Base-by-base conservation (phyloP, 2,113 vertebrate genomes). In the Callorhinus ursinus region DNA sequence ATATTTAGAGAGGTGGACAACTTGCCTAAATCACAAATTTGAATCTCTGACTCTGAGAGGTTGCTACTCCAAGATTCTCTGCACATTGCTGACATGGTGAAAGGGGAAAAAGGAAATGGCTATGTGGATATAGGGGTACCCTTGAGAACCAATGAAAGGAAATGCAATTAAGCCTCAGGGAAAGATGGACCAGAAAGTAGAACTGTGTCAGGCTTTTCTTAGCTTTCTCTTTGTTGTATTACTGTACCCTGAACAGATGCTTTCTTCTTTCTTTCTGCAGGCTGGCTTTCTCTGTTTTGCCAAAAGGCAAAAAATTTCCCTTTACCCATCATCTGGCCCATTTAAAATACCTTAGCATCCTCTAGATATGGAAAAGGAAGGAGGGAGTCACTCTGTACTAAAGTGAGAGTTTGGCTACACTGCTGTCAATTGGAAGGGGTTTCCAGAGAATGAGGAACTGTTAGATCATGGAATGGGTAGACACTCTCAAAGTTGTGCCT, bases 161-260 rank as follows among this genome's bases (percentile, higher is more conserved):
- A 51, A 55, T 92, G 12, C 22, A 61, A 10, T 59, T 53, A 87
- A 28, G 24, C 14, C 53, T 80, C 15, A 74, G 76, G 49, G 88
- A 81, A 67, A 74, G 28, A 51, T 61, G 39, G 57, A 82, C 55
- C 67, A 83, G 67, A 42, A 76, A 61, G 51, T 84, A 49, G 39
- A 96, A 69, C 42, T 72, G 10, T 74, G 21, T 57, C 59, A 84
- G 24, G 59, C 33, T 93, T 96, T 77, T 93, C 76, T 89, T 96
- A 83, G 90, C 14, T 46, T 81, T 81, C 46, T 87, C 42, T 93
- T 83, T 59, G 31, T 74, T 76, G 36, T 76, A 19, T 69, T 39
- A 77, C 49, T 83, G 76, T 77, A 39, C 51, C 14, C 33, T 93
- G 57, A 83, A 77, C 39, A 83, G 24, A 74, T 67, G 36, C 24